phyloP scores from a whole-genome alignment of 1,140 invertebrate species.

The Pinna nobilis region DNA sequence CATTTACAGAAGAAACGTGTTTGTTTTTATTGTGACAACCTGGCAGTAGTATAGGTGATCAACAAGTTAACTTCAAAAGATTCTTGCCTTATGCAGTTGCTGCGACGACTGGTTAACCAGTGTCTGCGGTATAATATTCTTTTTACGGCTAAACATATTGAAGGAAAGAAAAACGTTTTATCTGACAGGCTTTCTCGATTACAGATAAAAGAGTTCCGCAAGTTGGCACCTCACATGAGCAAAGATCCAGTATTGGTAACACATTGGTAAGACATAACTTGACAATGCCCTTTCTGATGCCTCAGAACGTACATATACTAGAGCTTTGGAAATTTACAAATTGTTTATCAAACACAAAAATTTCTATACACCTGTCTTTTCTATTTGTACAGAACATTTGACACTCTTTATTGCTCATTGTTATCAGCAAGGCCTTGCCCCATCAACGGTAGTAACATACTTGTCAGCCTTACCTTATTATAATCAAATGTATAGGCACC shows the following conservation, averaged over 20 bases:
- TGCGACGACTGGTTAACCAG: neutral
- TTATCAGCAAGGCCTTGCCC: neutral
- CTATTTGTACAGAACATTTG: neutral
- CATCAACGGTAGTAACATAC: neutral
- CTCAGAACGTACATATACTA: neutral
- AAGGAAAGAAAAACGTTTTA: constrained; percentile 22
- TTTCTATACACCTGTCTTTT: neutral
- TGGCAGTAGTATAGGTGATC: constrained; percentile 22
- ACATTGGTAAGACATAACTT: neutral
- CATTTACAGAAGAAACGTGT: neutral
- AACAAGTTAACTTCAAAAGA: constrained; percentile 21
- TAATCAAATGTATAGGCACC: neutral
- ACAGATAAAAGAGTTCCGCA: constrained; percentile 1
- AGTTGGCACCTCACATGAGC: constrained; percentile 15
- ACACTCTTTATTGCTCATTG: neutral
- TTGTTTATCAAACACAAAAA: neutral
- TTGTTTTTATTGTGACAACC: constrained; percentile 19
- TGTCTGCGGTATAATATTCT: constrained; percentile 21
- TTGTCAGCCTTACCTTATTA: constrained; percentile 9
- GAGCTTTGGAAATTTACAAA: neutral
- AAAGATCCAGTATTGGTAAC: neutral
- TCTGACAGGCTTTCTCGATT: constrained; percentile 26
- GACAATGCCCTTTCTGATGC: neutral
- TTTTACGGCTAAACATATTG: constrained; percentile 26
- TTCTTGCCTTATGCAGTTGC: constrained; percentile 2